Evolutionary conservation across 2,888 invertebrate species (phyloP).

Genomic region (Ochropleura leucogaster): DNA sequence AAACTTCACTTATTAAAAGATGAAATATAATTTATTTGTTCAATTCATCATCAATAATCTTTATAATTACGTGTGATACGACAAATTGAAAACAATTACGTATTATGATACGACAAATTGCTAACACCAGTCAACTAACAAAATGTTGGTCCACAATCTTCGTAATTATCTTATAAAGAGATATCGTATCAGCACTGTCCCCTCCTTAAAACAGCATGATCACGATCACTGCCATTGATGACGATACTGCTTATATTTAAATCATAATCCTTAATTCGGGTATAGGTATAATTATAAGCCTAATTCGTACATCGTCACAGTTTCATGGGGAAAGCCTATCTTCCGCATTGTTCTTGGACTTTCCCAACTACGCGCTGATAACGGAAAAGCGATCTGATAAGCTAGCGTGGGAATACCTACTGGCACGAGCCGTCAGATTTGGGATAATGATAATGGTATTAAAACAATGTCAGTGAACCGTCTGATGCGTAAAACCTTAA

Average conservation of each 20-base stretch:
- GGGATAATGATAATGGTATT: constrained; percentile 1
- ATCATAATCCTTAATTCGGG: constrained; percentile 2
- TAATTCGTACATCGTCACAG: constrained; percentile 23
- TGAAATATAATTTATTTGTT: constrained; percentile 5
- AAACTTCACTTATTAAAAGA: constrained; percentile 4
- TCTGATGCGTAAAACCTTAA: background rate
- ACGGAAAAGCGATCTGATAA: constrained; percentile 25
- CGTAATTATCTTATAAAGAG: constrained; percentile 11
- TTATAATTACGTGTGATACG: constrained; percentile 1
- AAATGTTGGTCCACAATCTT: constrained; percentile 5
- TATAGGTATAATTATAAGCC: constrained; percentile 5
- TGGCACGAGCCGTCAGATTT: constrained; percentile 26
- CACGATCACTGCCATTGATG: constrained; percentile 45
- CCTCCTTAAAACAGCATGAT: constrained; percentile 15
- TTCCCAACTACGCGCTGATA: constrained; percentile 38
- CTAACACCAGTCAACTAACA: constrained; percentile 10
- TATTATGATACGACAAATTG: constrained; percentile 7
- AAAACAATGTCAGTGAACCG: constrained; percentile 3
- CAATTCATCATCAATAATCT: background rate
- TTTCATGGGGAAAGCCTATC: constrained; percentile 33
- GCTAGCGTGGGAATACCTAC: constrained; percentile 44
- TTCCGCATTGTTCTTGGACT: constrained; percentile 1
- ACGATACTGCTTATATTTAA: constrained; percentile 17
- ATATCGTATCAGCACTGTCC: constrained; percentile 32
- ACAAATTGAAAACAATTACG: background rate